Evolutionary conservation across 2,113 vertebrate species (phyloP).

Genomic region (Bothrops jararaca): DNA sequence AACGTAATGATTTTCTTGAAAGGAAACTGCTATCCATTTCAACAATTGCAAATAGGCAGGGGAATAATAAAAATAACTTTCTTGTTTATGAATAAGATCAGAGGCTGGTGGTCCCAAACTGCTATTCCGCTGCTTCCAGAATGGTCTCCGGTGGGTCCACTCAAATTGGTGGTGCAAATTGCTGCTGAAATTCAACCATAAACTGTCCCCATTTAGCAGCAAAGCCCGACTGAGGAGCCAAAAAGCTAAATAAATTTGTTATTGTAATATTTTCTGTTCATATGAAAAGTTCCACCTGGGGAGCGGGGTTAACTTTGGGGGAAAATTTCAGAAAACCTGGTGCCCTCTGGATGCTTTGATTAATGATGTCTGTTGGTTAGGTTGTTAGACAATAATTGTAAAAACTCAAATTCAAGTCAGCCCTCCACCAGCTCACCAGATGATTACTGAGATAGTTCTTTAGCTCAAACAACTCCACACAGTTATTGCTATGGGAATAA

Average conservation of each 20-base stretch:
- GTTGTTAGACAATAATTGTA: background rate
- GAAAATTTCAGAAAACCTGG: background rate
- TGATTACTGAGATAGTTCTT: background rate
- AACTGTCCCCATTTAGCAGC: background rate
- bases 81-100: background rate
- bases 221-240: background rate
- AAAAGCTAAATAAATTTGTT: background rate
- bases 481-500: background rate
- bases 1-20: background rate
- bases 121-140: background rate
- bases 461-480: background rate
- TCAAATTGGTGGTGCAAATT: background rate
- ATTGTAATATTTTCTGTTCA: background rate
- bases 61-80: constrained; percentile 53
- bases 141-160: background rate
- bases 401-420: background rate
- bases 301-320: background rate
- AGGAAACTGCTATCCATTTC: background rate
- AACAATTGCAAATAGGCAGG: background rate
- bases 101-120: background rate
- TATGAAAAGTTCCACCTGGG: background rate
- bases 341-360: background rate
- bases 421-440: background rate
- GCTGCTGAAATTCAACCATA: background rate
- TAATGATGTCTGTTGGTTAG: background rate